A percentile compares a stretch with the other conserved stretches of the same genome.
Conservation (phyloP, 1,140 invertebrate genomes). For the Triops cancriformis region DNA sequence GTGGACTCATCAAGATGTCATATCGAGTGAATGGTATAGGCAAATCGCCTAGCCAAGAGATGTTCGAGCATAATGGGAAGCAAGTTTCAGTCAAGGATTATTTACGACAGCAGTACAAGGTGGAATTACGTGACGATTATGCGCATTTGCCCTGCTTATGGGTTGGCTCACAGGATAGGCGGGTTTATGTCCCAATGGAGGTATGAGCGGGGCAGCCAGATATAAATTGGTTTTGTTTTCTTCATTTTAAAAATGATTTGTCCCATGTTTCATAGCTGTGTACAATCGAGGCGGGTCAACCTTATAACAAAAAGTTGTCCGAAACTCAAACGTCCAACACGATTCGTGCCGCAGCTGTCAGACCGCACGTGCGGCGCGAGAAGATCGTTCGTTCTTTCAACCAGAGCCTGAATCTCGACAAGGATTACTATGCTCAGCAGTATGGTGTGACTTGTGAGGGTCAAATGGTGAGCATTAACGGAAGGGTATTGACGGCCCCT, state of each 20-base stretch:
- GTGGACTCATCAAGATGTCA: neutral
- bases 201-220: no score
- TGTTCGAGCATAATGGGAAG: constrained; percentile 21
- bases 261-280: constrained; percentile 44
- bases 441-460: constrained; percentile 21
- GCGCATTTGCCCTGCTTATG: constrained; percentile 25
- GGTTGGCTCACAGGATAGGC: constrained; percentile 22
- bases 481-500: constrained; percentile 24
- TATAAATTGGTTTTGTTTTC: constrained; percentile 18
- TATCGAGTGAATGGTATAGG: constrained; percentile 22
- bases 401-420: neutral
- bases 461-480: constrained; percentile 20
- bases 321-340: constrained; percentile 53
- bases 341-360: constrained; percentile 54
- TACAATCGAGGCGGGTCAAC: constrained; percentile 50
- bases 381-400: constrained; percentile 48
- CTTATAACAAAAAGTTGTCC: constrained; percentile 45
- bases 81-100: constrained; percentile 23
- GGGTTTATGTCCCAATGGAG: constrained; percentile 26
- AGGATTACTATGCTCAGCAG: constrained; percentile 16
- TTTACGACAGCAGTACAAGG: constrained; percentile 1
- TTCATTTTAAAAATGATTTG: constrained; percentile 28
- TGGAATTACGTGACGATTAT: neutral
- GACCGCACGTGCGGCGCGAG: constrained; percentile 46
- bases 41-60: constrained; percentile 16